phyloP scores from a whole-genome alignment of 2,113 vertebrate genomes.

The Hippocampus guttulatus region DNA sequence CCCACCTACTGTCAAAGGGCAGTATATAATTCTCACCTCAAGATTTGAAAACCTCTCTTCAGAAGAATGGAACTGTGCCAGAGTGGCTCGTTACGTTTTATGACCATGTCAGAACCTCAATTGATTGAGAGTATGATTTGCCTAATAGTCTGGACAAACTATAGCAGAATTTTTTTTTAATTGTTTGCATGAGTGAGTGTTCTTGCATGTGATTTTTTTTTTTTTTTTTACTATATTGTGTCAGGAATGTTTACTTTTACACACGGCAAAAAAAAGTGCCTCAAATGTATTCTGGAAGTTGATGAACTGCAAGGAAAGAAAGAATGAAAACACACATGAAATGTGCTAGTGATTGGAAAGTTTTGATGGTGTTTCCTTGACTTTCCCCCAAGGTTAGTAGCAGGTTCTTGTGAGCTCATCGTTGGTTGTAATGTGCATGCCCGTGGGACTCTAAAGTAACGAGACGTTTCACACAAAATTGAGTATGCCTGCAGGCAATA shows the following conservation, averaged over 20 bases:
- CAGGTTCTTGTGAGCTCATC: conserved; percentile 14
- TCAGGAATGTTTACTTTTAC: conserved; percentile 29
- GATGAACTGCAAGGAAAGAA: neutral
- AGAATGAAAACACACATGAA: neutral
- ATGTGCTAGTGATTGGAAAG: neutral
- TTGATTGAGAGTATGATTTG: neutral
- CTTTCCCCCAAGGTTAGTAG: conserved; percentile 9
- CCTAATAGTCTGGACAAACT: neutral
- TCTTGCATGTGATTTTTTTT: neutral
- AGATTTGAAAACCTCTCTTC: conserved; percentile 40
- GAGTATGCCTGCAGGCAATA: neutral
- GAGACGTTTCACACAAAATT: neutral
- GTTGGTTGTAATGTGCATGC: neutral
- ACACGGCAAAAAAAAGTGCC: conserved; percentile 8
- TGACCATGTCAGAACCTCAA: neutral
- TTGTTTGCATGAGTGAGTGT: neutral
- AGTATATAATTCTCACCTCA: conserved; percentile 46
- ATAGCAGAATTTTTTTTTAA: neutral
- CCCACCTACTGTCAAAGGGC: neutral
- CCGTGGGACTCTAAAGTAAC: neutral
- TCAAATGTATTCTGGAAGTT: neutral
- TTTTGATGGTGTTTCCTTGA: conserved; percentile 12
- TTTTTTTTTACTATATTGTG: neutral
- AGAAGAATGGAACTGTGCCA: conserved; percentile 31
- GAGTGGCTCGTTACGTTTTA: conserved; percentile 44